A percentile compares a stretch with the other conserved stretches of the same genome.
phyloP scores from a whole-genome alignment of 2,888 invertebrate genomes.

The Drosophila meridiana region DNA sequence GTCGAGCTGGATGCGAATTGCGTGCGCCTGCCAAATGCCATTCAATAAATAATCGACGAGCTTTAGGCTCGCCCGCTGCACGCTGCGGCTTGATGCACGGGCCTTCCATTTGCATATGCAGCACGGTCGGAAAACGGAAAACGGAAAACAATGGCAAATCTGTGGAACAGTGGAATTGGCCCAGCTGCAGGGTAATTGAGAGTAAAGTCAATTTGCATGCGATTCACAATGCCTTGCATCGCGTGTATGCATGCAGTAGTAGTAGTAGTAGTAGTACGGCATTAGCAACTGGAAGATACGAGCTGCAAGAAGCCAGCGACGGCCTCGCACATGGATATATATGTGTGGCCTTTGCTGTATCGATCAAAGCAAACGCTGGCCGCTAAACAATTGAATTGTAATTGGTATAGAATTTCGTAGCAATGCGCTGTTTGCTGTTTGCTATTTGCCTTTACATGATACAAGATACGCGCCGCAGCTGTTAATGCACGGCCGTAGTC shows the following conservation, averaged over 20 bases:
- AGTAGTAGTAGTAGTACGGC: too few relatives aligned
- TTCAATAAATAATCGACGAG: constrained; percentile 13
- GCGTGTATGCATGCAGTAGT: background rate
- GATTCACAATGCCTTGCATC: constrained; percentile 1
- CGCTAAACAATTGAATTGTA: constrained; percentile 16
- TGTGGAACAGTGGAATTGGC: background rate
- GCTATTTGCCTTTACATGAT: constrained; percentile 32
- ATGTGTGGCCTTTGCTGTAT: background rate
- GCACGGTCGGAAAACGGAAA: background rate
- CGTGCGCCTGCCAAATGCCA: constrained; percentile 19
- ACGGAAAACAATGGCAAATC: constrained; percentile 16
- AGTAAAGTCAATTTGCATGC: constrained; percentile 30
- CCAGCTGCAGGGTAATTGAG: constrained; percentile 15
- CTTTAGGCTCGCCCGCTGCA: background rate
- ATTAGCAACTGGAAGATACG: constrained; percentile 2
- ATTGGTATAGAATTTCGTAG: constrained; percentile 22
- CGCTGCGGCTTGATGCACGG: constrained; percentile 21
- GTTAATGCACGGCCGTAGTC: constrained; percentile 65
- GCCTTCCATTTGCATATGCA: constrained; percentile 32
- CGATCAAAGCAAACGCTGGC: background rate
- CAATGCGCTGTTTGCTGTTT: background rate
- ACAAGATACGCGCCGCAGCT: constrained; percentile 59
- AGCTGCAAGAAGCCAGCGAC: background rate
- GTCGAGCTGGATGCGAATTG: background rate
- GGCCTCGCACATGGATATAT: background rate